Evolutionary conservation across 2,888 invertebrate species (phyloP).

Genomic region (Cyclophora punctaria): DNA sequence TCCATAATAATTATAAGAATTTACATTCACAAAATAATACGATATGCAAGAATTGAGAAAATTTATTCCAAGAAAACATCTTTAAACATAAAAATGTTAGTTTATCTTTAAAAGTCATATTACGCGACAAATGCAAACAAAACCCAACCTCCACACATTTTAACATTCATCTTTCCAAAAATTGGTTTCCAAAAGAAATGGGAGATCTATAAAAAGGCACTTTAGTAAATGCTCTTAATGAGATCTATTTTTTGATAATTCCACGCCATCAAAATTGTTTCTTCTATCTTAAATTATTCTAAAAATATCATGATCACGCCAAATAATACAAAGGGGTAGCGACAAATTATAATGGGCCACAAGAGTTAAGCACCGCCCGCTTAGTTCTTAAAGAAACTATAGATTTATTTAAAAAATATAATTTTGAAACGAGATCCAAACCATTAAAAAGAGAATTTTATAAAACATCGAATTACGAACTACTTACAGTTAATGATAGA

Average conservation of each 20-base stretch:
- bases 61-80: slow-evolving; percentile 52
- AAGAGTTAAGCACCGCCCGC: slow-evolving; percentile 66
- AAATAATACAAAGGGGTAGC: slow-evolving; percentile 65
- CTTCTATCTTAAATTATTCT: slow-evolving; percentile 34
- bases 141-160: slow-evolving; percentile 42
- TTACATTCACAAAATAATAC: slow-evolving; percentile 55
- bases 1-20: slow-evolving; percentile 38
- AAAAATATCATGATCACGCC: slow-evolving; percentile 44
- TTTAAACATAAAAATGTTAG: slow-evolving; percentile 52
- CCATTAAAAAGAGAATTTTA: slow-evolving; percentile 35
- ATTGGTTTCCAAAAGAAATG: slow-evolving; percentile 48
- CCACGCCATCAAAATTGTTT: slow-evolving; percentile 41
- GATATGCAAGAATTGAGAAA: slow-evolving; percentile 42
- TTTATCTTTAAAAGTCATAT: slow-evolving; percentile 39
- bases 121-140: slow-evolving; percentile 31
- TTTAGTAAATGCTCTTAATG: slow-evolving; percentile 46
- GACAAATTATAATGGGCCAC: slow-evolving; percentile 23
- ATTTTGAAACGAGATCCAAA: slow-evolving; percentile 62
- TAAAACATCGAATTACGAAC: slow-evolving; percentile 46
- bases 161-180: slow-evolving; percentile 29
- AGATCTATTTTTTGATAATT: slow-evolving; percentile 67
- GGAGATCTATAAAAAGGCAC: slow-evolving; percentile 62
- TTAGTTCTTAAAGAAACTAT: slow-evolving; percentile 30
- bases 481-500: slow-evolving; percentile 50
- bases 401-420: slow-evolving; percentile 36